phyloP scores from a whole-genome alignment of 2,797 vertebrate genomes.

The Thaleichthys pacificus region DNA sequence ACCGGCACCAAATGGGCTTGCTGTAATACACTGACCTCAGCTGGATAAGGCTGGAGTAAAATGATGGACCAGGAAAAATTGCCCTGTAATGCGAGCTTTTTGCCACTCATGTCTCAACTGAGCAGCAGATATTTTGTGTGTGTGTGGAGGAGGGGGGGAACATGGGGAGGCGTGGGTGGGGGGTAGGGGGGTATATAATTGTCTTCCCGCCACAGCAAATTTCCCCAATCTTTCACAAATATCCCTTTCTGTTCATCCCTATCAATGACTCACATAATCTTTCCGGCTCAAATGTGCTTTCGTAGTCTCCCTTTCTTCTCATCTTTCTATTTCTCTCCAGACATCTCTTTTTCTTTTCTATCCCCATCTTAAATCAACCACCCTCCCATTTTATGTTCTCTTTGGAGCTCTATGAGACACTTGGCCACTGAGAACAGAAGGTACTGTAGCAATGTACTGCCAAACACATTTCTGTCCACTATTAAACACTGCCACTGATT shows the following conservation, averaged over 20 bases:
- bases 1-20: conserved; percentile 37
- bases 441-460: background rate
- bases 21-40: conserved; percentile 47
- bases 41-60: conserved; percentile 39
- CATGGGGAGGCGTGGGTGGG: no score
- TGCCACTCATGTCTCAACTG: conserved; percentile 9
- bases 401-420: background rate
- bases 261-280: conserved; percentile 7
- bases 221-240: conserved; percentile 7
- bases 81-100: conserved; percentile 53
- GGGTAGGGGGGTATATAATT: background rate
- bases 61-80: conserved; percentile 58
- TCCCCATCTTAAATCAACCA: conserved; percentile 26
- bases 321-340: background rate
- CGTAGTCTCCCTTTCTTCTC: conserved; percentile 19
- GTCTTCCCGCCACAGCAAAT: conserved; percentile 3
- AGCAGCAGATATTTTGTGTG: background rate
- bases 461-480: background rate
- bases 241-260: conserved; percentile 42
- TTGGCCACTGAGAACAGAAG: background rate
- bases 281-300: conserved; percentile 37
- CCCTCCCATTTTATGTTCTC: background rate
- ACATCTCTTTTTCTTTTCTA: conserved; percentile 18
- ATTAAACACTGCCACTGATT: background rate
- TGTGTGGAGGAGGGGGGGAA: no score